These are phyloP conservation scores for Panurus biarmicus DNA, from an alignment of 2,113 vertebrate genomes.

Conservation along the genomic window DNA sequence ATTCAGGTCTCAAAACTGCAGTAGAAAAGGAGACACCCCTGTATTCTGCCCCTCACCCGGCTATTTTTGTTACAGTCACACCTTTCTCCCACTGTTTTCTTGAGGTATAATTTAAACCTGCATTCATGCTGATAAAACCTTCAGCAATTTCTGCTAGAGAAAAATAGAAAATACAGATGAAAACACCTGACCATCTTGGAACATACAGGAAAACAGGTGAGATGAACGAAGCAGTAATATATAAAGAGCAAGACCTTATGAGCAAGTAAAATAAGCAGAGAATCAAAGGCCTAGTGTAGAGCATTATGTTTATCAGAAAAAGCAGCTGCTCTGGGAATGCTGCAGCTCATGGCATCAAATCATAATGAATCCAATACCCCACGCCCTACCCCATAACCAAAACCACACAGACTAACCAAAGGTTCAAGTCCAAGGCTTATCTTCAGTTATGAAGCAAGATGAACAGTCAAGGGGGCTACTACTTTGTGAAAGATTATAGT, in stretches of 20 bases:
- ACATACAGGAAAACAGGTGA: background rate
- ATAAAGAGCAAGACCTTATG: conserved; percentile 3
- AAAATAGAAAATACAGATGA: background rate
- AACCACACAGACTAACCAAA: background rate
- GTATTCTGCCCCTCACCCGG: accelerated
- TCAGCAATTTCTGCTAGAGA: background rate
- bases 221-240: background rate
- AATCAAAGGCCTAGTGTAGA: conserved; percentile 3
- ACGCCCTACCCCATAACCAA: background rate
- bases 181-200: background rate
- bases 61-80: background rate
- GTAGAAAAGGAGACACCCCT: background rate
- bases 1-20: background rate
- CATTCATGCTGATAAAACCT: background rate
- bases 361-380: background rate
- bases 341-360: background rate
- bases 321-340: conserved; percentile 23
- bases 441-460: background rate
- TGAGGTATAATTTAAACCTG: background rate
- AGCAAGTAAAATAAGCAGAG: conserved; percentile 2
- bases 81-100: background rate
- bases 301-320: background rate
- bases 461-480: background rate
- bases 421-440: background rate
- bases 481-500: background rate